Evolutionary conservation across 64 coral and sea anemone species (phyloP).

Genomic region (Pocillopora verrucosa): DNA sequence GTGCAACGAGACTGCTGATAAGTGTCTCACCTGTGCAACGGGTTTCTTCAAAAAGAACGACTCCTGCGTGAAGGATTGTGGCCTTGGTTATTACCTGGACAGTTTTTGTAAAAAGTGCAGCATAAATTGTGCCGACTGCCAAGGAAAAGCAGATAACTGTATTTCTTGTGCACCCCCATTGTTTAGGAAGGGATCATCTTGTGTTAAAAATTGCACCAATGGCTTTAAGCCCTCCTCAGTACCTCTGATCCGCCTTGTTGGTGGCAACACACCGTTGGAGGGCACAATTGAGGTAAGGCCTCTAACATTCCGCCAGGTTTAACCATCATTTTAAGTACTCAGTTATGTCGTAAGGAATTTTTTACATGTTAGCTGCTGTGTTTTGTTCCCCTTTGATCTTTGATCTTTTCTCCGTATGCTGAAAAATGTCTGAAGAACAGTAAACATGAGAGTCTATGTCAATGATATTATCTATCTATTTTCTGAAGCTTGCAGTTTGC

Average conservation of each 20-base stretch:
- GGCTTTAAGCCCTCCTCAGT: constrained; percentile 16
- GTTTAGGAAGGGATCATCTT: constrained; percentile 1
- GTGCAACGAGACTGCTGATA: constrained; percentile 10
- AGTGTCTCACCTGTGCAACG: constrained; percentile 22
- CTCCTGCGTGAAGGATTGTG: constrained; percentile 57
- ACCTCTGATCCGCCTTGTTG: constrained; percentile 21
- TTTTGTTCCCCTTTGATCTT: too few species aligned
- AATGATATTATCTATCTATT: too few species aligned
- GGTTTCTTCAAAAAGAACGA: constrained; percentile 46
- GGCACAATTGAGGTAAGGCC: constrained; percentile 25
- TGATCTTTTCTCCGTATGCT: too few species aligned
- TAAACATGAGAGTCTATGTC: too few species aligned
- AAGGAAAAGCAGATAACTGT: background rate
- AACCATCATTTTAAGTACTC: too few species aligned
- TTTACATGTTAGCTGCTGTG: too few species aligned
- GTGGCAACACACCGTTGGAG: background rate
- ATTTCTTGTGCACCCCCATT: constrained; percentile 50
- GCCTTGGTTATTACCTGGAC: constrained; percentile 46
- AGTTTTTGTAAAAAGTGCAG: constrained; percentile 34
- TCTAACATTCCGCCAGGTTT: background rate
- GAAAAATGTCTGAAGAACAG: too few species aligned
- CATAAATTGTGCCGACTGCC: constrained; percentile 47
- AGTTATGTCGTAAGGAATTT: too few species aligned
- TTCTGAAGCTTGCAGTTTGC: too few species aligned
- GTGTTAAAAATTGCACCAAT: constrained; percentile 32